Evolutionary conservation across 2,888 invertebrate species (phyloP).

Genomic region (Nudaria mundana): DNA sequence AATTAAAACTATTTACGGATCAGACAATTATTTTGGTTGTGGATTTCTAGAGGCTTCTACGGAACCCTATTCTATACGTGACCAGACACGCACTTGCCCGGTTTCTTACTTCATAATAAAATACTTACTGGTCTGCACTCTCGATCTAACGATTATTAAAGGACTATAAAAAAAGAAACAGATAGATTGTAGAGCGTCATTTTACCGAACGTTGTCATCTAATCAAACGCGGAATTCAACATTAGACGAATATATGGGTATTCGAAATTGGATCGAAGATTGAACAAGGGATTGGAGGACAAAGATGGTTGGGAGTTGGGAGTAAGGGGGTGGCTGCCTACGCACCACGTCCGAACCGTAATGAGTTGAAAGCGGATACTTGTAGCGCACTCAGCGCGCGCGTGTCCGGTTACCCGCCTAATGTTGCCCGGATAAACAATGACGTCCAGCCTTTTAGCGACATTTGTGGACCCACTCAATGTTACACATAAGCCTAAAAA

Average conservation of each 20-base stretch:
- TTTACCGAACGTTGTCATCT: constrained; percentile 42
- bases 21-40: too few relatives aligned
- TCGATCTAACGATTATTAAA: too few relatives aligned
- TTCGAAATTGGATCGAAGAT: constrained; percentile 78
- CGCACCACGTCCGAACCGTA: constrained; percentile 79
- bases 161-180: too few relatives aligned
- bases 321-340: constrained; percentile 50
- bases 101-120: too few relatives aligned
- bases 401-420: constrained; percentile 82
- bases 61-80: too few relatives aligned
- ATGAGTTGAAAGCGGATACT: constrained; percentile 82
- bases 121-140: too few relatives aligned
- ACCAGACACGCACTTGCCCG: too few relatives aligned
- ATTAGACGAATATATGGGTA: constrained; percentile 69
- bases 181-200: too few relatives aligned
- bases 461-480: constrained; percentile 81
- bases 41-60: too few relatives aligned
- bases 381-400: constrained; percentile 80
- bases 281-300: constrained; percentile 77
- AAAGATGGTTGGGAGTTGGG: constrained; percentile 56
- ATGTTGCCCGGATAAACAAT: constrained; percentile 81
- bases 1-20: too few relatives aligned
- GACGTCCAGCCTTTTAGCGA: constrained; percentile 81
- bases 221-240: constrained; percentile 64
- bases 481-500: constrained; percentile 79